phyloP scores from a whole-genome alignment of 2,113 vertebrate species.

The Zapus hudsonius region DNA sequence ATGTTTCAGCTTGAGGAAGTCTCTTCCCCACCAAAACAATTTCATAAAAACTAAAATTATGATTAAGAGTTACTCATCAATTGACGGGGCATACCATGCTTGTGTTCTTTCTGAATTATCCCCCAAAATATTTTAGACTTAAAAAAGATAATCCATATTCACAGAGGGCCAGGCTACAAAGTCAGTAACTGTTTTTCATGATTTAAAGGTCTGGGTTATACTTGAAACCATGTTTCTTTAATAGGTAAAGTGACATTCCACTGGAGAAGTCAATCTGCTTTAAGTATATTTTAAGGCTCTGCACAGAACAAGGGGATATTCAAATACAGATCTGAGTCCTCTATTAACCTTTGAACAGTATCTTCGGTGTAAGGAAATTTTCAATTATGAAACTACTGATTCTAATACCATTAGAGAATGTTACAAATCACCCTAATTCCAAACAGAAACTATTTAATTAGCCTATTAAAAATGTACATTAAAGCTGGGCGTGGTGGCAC shows the following conservation, averaged over 20 bases:
- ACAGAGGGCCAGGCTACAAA: conserved; percentile 73
- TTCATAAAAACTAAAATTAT: conserved; percentile 83
- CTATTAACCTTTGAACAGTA: conserved; percentile 80
- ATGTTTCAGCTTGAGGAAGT: conserved; percentile 84
- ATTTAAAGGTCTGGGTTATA: conserved; percentile 84
- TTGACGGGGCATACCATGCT: conserved; percentile 72
- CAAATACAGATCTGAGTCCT: conserved; percentile 79
- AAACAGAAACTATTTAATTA: conserved; percentile 67
- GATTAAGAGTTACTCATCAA: conserved; percentile 84
- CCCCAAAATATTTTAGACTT: conserved; percentile 67
- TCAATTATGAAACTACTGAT: conserved; percentile 54
- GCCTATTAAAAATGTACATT: conserved; percentile 54
- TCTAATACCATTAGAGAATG: conserved; percentile 44
- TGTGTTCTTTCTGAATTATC: conserved; percentile 81
- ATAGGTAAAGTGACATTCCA: conserved; percentile 84
- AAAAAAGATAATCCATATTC: conserved; percentile 71
- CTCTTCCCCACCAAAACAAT: conserved; percentile 85
- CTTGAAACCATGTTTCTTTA: conserved; percentile 86
- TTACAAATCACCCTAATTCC: conserved; percentile 44
- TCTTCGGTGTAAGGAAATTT: conserved; percentile 22
- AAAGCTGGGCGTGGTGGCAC: no score
- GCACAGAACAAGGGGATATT: conserved; percentile 74
- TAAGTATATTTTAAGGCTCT: conserved; percentile 81
- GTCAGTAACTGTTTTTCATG: conserved; percentile 80
- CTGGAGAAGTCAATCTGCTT: conserved; percentile 82